phyloP scores from a whole-genome alignment of 2,113 vertebrate genomes.

The Progne subis region DNA sequence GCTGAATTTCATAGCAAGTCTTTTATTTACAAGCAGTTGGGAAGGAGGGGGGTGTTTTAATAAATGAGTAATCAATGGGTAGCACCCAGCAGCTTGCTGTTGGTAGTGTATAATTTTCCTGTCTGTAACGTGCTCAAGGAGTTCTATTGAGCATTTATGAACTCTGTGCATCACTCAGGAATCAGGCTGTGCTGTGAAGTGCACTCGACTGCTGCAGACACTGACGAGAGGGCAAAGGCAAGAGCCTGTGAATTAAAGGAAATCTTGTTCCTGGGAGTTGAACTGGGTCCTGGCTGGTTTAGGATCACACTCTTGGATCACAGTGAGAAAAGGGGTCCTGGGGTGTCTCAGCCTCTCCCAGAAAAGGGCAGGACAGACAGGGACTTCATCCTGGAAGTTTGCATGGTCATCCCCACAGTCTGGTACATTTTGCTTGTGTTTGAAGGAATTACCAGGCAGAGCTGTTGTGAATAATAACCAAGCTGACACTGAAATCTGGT shows the following conservation, averaged over 20 bases:
- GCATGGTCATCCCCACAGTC: not conserved
- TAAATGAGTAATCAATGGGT: constrained; percentile 10
- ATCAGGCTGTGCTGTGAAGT: not conserved
- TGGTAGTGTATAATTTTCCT: not conserved
- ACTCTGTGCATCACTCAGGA: not conserved
- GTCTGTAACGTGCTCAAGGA: not conserved
- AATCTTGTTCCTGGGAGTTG: not conserved
- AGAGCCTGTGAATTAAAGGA: not conserved
- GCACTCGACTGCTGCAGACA: not conserved
- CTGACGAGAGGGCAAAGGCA: not conserved
- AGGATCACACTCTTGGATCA: not conserved
- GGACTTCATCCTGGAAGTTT: not conserved
- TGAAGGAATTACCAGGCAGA: not conserved
- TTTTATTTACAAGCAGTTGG: not conserved
- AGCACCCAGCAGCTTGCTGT: not conserved
- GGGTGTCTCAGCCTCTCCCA: not conserved
- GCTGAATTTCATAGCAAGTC: not conserved
- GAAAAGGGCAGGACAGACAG: not conserved
- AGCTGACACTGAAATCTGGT: not conserved
- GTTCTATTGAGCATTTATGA: not conserved
- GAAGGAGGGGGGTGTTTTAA: not conserved
- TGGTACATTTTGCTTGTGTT: not conserved
- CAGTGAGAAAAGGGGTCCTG: not conserved
- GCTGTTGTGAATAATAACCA: not conserved
- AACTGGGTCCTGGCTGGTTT: not conserved